Percentiles rank a stretch among this genome's conserved stretches.
These are phyloP conservation scores for Dermatemys mawii DNA, from an alignment of 2,113 vertebrate species.

Conservation along the genomic window DNA sequence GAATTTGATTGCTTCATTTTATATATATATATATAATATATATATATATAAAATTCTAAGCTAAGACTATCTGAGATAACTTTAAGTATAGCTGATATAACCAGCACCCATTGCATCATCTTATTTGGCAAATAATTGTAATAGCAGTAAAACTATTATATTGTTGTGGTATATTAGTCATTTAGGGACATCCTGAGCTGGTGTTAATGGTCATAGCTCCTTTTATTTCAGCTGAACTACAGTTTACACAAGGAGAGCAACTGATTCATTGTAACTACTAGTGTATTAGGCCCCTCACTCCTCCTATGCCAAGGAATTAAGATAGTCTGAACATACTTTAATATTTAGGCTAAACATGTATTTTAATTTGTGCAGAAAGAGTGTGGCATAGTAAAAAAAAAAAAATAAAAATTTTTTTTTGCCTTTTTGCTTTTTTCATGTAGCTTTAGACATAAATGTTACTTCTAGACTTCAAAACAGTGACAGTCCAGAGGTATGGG, in stretches of 20 bases:
- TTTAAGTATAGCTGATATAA: neutral
- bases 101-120: neutral
- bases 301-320: neutral
- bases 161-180: neutral
- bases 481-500: neutral
- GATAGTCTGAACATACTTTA: neutral
- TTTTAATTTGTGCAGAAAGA: conserved; percentile 11
- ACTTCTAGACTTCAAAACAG: conserved; percentile 29
- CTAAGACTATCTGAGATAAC: neutral
- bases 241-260: neutral
- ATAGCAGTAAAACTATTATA: neutral
- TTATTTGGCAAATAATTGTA: neutral
- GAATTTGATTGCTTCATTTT: neutral
- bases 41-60: neutral
- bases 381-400: neutral
- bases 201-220: neutral
- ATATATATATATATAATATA: neutral
- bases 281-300: neutral
- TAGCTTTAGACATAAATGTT: conserved; percentile 25
- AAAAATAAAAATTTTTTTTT: no score
- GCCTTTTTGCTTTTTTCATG: neutral
- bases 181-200: neutral
- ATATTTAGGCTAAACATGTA: neutral
- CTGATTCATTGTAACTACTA: neutral
- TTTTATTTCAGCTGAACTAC: neutral